Evolutionary conservation across 2,797 vertebrate species (phyloP).

Genomic region (Chloroceryle inda): DNA sequence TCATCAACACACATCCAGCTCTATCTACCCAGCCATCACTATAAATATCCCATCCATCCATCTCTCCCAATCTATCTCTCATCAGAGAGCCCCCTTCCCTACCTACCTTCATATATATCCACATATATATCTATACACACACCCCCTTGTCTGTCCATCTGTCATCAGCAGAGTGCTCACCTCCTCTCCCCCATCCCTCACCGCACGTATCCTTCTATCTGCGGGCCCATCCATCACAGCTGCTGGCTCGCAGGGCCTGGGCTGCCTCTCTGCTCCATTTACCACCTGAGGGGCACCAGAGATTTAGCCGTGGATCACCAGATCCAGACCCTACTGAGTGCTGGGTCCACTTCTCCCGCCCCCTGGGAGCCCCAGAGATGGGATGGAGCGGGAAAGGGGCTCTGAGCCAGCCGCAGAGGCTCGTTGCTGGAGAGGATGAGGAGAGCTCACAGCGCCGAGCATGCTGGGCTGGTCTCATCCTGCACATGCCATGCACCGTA

Average conservation of each 20-base stretch:
- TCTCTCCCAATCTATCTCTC: constrained; percentile 57
- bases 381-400: fast-evolving
- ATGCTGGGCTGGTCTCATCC: neutral
- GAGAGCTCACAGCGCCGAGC: fast-evolving
- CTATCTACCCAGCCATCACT: constrained; percentile 69
- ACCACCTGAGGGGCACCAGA: neutral
- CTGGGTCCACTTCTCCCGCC: fast-evolving
- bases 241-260: neutral
- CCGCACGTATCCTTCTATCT: neutral
- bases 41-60: constrained; percentile 76
- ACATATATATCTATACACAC: neutral
- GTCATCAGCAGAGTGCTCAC: neutral
- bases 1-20: constrained; percentile 67
- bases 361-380: fast-evolving
- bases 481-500: fast-evolving
- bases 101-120: neutral
- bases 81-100: constrained; percentile 45
- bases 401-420: fast-evolving
- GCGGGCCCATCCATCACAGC: constrained; percentile 7
- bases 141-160: neutral
- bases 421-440: fast-evolving
- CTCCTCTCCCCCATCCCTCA: constrained; percentile 5
- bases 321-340: neutral
- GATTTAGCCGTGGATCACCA: neutral
- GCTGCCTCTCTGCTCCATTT: neutral